Base-by-base conservation (phyloP, 2,797 vertebrate species). In the Tragopan temminckii region DNA sequence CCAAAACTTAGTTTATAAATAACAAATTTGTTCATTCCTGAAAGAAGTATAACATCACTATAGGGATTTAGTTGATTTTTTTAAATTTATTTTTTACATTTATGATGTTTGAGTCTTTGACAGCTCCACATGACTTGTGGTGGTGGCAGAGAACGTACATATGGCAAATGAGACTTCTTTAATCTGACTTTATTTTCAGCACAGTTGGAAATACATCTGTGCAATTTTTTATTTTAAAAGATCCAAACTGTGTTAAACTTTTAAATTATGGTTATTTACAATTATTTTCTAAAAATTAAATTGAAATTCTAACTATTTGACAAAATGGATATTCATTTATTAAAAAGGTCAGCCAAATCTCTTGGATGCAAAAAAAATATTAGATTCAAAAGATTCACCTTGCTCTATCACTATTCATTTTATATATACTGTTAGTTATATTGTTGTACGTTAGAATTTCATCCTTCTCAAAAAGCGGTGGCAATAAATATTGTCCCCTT, bases 21-120 rank as follows among this genome's bases (percentile, higher is more conserved):
- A 75, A 3, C 33, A 52, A 13, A 5, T 58, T 67, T 88, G 46
- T 74, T 53, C 7, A 35, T 74, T 78, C 17, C 16, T 67, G 46
- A 84, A 84, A 75, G 24, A 86, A 78, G 25, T 3, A 8, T 16
- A 38, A 67, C 3, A 43, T 31, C 90, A 76, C 45, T 68, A 2
- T 55, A 11, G 25, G 3, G 10, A 57, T 64, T 76, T 66, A 66
- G 15, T 50, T 86, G 7, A 23, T 17, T 35, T 53, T 42, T 55
- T 67, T 0, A 1, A 31, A 29, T 0, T 2, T 38, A 27, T 48
- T 66, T 48, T 31, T 21, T 15, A 27, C 46, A 27, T 40, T 68
- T 40, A 36, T 57, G 20, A 0, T 5, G 31, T 77, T 66, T 16
- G 10, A 29, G 13, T 67, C 35, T 48, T 77, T 55, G 11, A 42